Evolutionary conservation across 2,797 vertebrate genomes (phyloP).

Genomic region (Glossophaga mutica): DNA sequence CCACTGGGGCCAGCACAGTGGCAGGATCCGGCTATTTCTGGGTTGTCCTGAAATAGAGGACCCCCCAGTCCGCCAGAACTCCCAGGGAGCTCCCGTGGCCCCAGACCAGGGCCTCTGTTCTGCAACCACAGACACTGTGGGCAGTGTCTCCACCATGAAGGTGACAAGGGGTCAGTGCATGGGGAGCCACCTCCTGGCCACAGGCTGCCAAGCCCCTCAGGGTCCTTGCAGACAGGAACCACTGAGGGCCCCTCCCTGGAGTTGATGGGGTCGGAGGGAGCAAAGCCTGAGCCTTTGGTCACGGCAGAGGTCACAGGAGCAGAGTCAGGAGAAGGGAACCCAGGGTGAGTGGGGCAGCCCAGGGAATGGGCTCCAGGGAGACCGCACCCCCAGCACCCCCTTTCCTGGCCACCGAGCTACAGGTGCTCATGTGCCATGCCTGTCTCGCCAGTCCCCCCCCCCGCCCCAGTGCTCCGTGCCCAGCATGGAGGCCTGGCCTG

Average conservation of each 20-base stretch:
- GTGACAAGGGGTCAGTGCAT: not conserved
- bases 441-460: not conserved
- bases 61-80: not conserved
- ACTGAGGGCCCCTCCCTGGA: not conserved
- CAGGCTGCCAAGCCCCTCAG: not conserved
- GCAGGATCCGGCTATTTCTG: slow-evolving; percentile 52
- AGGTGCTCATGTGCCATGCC: not conserved
- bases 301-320: not conserved
- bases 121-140: not conserved
- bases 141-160: not conserved
- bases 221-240: not conserved
- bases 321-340: not conserved
- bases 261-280: fast-evolving
- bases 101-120: not conserved
- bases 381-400: not conserved
- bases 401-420: fast-evolving
- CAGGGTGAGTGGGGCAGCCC: not conserved
- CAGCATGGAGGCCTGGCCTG: not conserved
- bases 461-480: no score
- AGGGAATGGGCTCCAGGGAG: not conserved
- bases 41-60: slow-evolving; percentile 48
- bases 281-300: not conserved
- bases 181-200: not conserved
- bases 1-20: not conserved
- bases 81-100: not conserved